phyloP scores from a whole-genome alignment of 2,113 vertebrate species.

The Trogon melanurus region DNA sequence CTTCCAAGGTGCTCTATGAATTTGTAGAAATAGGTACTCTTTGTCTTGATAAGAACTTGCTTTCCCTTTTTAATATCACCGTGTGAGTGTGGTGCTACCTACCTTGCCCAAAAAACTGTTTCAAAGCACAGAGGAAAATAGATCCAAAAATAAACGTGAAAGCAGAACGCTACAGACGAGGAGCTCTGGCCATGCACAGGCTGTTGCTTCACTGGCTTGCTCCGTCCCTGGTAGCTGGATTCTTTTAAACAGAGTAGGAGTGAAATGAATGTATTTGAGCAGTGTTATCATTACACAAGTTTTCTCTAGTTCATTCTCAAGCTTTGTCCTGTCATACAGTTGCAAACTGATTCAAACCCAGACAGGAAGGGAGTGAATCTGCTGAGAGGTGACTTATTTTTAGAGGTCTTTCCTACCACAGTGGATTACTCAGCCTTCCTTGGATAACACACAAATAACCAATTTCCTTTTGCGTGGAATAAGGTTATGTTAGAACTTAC shows the following conservation, averaged over 20 bases:
- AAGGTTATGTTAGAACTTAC: slow-evolving; percentile 15
- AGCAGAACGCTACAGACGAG: slow-evolving; percentile 47
- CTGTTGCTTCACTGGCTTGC: slow-evolving; percentile 59
- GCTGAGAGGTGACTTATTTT: slow-evolving; percentile 63
- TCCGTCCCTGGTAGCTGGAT: slow-evolving; percentile 38
- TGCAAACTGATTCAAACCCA: slow-evolving; percentile 34
- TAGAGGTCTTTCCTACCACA: slow-evolving; percentile 62
- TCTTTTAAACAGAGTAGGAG: slow-evolving; percentile 41
- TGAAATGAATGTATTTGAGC: slow-evolving; percentile 19
- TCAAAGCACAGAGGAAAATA: slow-evolving; percentile 68
- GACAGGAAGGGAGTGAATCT: slow-evolving; percentile 77
- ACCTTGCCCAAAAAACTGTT: slow-evolving; percentile 39
- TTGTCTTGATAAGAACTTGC: not conserved
- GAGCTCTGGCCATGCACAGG: slow-evolving; percentile 63
- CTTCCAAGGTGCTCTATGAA: not conserved
- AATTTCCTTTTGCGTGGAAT: slow-evolving; percentile 52
- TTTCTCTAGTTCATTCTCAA: not conserved
- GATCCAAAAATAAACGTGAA: slow-evolving; percentile 74
- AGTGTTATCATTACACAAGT: not conserved
- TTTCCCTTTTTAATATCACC: not conserved
- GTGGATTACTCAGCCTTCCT: slow-evolving; percentile 63
- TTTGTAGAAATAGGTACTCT: not conserved
- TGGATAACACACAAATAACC: slow-evolving; percentile 52
- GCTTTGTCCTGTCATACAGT: slow-evolving; percentile 50
- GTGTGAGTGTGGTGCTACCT: not conserved